These are phyloP conservation scores for Perithous albicinctus DNA, from an alignment of 2,888 invertebrate genomes.

Conservation along the genomic window DNA sequence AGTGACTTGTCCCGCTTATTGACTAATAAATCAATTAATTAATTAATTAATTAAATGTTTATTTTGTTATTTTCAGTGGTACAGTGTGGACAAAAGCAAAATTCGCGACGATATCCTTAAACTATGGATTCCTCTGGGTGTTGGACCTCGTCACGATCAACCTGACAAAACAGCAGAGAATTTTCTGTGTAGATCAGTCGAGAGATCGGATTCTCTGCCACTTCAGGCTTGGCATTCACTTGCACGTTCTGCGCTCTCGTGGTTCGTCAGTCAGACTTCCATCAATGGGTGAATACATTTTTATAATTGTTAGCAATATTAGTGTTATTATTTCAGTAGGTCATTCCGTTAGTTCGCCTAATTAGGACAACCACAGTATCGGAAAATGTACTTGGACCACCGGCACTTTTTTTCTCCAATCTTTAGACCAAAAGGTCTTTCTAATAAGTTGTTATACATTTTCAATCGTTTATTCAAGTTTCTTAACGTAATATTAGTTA, in stretches of 20 bases:
- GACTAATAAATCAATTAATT: no score
- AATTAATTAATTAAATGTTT: neutral
- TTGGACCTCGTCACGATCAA: conserved; percentile 81
- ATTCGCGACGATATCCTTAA: conserved; percentile 86
- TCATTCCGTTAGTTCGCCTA: no score
- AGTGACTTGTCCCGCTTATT: no score
- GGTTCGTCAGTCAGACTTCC: conserved; percentile 97
- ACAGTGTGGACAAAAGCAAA: conserved; percentile 87
- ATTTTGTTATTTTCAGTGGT: conserved; percentile 88
- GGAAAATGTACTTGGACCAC: no score
- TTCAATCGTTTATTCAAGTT: no score
- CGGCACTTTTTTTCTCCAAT: no score
- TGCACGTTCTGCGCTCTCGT: conserved; percentile 92
- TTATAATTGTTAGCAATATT: neutral
- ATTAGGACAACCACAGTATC: neutral
- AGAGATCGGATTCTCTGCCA: conserved; percentile 94
- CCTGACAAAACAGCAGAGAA: conserved; percentile 90
- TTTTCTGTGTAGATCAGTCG: conserved; percentile 91
- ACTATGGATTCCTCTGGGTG: conserved; percentile 88
- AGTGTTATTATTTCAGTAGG: neutral
- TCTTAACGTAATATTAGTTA: no score
- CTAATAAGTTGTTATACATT: no score
- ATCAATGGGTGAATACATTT: conserved; percentile 93
- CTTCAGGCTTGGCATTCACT: conserved; percentile 96
- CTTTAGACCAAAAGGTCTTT: no score